Evolutionary conservation across 2,797 vertebrate genomes (phyloP), one percentile per base, ranked within the genome.

Genomic region (Balearica regulorum): DNA sequence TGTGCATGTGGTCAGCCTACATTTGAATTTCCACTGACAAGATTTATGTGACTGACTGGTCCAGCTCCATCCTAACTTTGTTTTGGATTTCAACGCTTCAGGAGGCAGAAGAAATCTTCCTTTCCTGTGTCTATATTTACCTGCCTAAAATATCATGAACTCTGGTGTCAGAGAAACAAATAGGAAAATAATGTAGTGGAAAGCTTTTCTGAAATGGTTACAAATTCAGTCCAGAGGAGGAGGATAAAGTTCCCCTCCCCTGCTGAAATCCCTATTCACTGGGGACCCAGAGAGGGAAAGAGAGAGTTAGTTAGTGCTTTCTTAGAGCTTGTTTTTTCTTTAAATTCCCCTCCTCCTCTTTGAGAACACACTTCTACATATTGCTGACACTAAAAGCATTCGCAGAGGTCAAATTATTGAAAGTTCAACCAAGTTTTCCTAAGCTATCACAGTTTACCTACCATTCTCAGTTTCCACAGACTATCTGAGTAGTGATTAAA

Each of bases 341-440:
- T 96, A 41, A 94, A 82, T 96, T 90, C 64, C 79, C 55, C 21
- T 19, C 57, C 48, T 65, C 9, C 57, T 54, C 35, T 91, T 94
- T 83, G 77, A 93, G 41, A n/a, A 89, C 66, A 91, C 78, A 53
- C 75, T 96, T 95, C 77, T 60, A 83, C 57, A 29, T 90, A 73
- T 58, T 96, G 77, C 86, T 97, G 90, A 83, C 46, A 89, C 68
- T 92, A 95, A 97, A 96, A 97, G 89, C 87, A 82, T 90, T 92
- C 55, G 29, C 70, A 96, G 77, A 93, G 89, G 90, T 97, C 94
- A 97, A 86, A 96, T 94, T 95, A 96, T 95, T 65, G 83, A 92
- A 97, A 96, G 87, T 87, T 96, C 94, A 95, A 96, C 91, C 43
- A 96, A 91, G 77, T 97, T 97, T 97, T 96, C 84, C 83, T 95